Evolutionary conservation across 2,888 invertebrate species (phyloP).

Genomic region (Hemithea aestivaria): DNA sequence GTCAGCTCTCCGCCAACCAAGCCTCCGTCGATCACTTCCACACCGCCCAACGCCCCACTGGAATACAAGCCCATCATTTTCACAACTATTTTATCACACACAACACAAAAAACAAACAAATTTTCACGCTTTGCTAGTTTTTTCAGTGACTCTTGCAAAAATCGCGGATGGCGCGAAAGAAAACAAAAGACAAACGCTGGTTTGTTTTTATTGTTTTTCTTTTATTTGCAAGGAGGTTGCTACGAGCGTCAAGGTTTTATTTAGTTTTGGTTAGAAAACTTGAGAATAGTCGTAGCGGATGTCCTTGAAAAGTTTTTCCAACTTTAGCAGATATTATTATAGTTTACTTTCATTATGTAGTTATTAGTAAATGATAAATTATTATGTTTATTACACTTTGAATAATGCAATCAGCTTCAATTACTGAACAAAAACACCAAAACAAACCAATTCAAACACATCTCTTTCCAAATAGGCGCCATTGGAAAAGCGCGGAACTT

Average conservation of each 20-base stretch:
- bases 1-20: slow-evolving; percentile 66
- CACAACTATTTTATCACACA: slow-evolving; percentile 41
- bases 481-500: no score
- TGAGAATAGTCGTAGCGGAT: no score
- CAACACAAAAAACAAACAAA: slow-evolving; percentile 23
- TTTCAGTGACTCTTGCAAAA: slow-evolving; percentile 9
- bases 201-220: no score
- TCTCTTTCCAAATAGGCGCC: no score
- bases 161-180: slow-evolving; percentile 11
- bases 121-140: background rate
- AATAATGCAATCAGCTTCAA: slow-evolving; percentile 14
- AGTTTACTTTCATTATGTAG: no score
- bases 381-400: slow-evolving; percentile 5
- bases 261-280: no score
- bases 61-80: slow-evolving; percentile 75
- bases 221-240: slow-evolving; percentile 7
- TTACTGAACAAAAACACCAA: background rate
- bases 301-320: no score
- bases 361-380: no score
- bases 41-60: slow-evolving; percentile 78
- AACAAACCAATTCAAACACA: slow-evolving; percentile 5
- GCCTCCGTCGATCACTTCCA: slow-evolving; percentile 68
- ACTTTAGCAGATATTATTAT: no score
- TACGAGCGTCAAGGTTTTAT: no score
- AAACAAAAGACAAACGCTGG: slow-evolving; percentile 15